These are phyloP conservation scores for Papilio aristodemus DNA, from an alignment of 1,140 invertebrate genomes.

Conservation along the genomic window DNA sequence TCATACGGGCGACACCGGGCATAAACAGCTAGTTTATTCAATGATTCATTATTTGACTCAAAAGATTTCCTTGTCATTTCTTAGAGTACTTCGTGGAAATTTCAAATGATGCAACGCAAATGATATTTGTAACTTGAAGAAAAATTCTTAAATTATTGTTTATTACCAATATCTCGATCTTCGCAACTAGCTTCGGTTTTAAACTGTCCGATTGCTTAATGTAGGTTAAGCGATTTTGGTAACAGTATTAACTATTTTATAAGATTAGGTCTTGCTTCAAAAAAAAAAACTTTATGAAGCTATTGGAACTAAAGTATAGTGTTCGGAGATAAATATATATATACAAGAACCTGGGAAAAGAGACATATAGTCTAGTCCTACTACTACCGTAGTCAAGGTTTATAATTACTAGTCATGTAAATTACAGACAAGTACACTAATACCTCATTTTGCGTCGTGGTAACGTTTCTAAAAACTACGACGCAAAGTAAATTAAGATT, in stretches of 20 bases:
- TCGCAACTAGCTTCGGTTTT: background rate
- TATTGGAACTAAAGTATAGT: no score
- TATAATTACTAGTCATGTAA: no score
- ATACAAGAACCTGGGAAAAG: no score
- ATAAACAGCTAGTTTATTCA: background rate
- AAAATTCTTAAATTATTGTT: background rate
- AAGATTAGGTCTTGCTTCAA: background rate
- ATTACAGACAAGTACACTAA: no score
- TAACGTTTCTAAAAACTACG: no score
- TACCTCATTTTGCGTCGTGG: no score
- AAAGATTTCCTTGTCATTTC: background rate
- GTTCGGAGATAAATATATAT: no score
- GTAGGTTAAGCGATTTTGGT: background rate
- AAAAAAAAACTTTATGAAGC: no score
- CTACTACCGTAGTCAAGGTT: no score
- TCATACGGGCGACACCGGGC: background rate
- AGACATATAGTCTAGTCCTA: no score
- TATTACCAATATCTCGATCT: background rate
- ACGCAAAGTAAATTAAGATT: no score
- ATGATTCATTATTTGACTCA: background rate
- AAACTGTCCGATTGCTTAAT: conserved; percentile 17
- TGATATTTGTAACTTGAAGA: background rate
- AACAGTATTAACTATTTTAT: background rate
- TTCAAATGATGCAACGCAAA: background rate
- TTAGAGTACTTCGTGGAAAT: background rate